Percentiles rank a stretch among this genome's conserved stretches.
Evolutionary conservation across 2,797 vertebrate species (phyloP).

Genomic region (Macrochelys suwanniensis): DNA sequence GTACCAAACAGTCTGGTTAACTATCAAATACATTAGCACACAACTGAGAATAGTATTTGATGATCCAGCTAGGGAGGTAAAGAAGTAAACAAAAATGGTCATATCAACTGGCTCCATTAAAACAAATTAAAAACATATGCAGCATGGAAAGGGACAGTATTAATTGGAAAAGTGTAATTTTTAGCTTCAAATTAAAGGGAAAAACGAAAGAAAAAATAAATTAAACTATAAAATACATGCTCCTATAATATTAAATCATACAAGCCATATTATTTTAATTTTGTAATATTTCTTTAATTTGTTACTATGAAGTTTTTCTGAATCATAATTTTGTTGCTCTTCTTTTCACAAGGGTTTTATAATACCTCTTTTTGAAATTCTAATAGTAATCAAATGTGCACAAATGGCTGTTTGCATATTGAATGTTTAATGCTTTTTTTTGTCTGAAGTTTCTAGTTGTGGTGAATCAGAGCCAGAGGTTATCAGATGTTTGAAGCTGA

Average conservation of each 20-base stretch:
- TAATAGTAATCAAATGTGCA: not conserved
- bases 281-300: not conserved
- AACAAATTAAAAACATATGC: not conserved
- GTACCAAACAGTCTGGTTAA: not conserved
- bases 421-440: constrained; percentile 57
- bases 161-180: not conserved
- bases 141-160: not conserved
- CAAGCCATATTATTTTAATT: not conserved
- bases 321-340: not conserved
- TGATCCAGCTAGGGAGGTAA: not conserved
- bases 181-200: not conserved
- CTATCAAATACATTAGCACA: no score
- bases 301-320: not conserved
- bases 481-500: constrained; percentile 84
- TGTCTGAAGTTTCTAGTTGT: constrained; percentile 75
- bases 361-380: constrained; percentile 26
- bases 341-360: not conserved
- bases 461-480: constrained; percentile 77
- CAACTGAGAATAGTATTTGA: no score
- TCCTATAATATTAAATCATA: not conserved
- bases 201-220: not conserved
- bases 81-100: not conserved
- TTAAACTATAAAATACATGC: not conserved
- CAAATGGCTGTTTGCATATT: constrained; percentile 9
- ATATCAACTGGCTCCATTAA: not conserved